These are phyloP conservation scores for Colinus virginianus DNA, from an alignment of 2,113 vertebrate genomes.

Conservation along the genomic window DNA sequence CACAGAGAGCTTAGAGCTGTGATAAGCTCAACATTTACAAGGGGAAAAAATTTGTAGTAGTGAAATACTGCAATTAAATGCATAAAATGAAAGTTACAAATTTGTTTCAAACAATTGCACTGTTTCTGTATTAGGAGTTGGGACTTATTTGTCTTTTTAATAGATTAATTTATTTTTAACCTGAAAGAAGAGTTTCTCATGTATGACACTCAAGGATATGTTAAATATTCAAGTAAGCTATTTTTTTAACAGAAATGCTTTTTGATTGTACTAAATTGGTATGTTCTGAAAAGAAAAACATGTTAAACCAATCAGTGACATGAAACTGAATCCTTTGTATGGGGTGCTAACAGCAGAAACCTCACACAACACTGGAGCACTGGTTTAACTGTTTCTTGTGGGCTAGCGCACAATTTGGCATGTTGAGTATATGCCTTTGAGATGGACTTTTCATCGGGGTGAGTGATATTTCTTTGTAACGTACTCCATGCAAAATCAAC, in stretches of 20 bases:
- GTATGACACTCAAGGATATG: background rate
- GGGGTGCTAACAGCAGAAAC: constrained; percentile 30
- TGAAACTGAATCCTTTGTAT: constrained; percentile 28
- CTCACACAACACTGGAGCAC: constrained; percentile 13
- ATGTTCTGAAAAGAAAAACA: constrained; percentile 40
- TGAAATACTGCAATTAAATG: background rate
- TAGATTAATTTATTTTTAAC: background rate
- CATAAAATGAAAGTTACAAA: background rate
- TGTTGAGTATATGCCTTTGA: constrained; percentile 11
- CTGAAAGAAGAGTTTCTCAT: background rate
- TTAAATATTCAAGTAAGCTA: background rate
- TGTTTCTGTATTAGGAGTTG: background rate
- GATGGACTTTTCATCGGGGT: constrained; percentile 11
- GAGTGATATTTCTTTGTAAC: constrained; percentile 59
- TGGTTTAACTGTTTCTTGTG: constrained; percentile 55
- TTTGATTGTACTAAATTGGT: background rate
- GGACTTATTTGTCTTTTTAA: background rate
- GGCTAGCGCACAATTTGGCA: constrained; percentile 45
- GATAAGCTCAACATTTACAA: background rate
- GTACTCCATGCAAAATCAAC: constrained; percentile 60
- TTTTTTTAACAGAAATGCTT: background rate
- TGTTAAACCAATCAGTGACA: background rate
- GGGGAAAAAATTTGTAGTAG: background rate
- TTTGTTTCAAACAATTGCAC: background rate
- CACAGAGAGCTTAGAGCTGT: background rate